Conservation (phyloP, 2,888 invertebrate genomes). For the Hydriomena furcata region DNA sequence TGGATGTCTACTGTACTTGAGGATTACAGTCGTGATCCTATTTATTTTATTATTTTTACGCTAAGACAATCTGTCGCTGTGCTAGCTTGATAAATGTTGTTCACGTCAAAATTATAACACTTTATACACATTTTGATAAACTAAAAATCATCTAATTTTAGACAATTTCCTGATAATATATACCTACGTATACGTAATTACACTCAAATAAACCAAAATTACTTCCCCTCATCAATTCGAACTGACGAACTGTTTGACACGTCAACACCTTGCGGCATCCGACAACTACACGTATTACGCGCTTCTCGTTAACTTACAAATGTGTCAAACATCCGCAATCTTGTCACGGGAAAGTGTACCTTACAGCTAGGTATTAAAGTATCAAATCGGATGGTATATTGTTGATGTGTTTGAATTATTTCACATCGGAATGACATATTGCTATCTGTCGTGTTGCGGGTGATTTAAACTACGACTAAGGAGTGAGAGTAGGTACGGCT, state of each 20-base stretch:
- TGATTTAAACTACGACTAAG: slow-evolving; percentile 12
- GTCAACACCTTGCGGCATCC: slow-evolving; percentile 23
- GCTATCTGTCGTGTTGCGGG: slow-evolving; percentile 17
- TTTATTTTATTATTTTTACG: too few species aligned
- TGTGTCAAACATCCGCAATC: slow-evolving; percentile 1
- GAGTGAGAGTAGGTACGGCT: not conserved
- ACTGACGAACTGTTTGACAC: slow-evolving; percentile 18
- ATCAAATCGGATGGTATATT: not conserved
- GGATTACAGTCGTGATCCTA: too few species aligned
- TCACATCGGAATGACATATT: slow-evolving; percentile 17
- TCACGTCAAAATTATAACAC: too few species aligned
- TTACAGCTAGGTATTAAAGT: not conserved
- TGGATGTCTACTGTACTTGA: too few species aligned
- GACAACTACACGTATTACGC: slow-evolving; percentile 11
- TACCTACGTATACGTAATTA: not conserved
- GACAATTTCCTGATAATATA: too few species aligned
- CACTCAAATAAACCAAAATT: slow-evolving; percentile 3
- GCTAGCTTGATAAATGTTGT: too few species aligned
- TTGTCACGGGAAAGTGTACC: not conserved
- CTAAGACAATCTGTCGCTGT: too few species aligned
- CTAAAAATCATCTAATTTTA: too few species aligned
- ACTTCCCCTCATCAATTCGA: slow-evolving; percentile 12
- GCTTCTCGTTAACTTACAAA: slow-evolving; percentile 17
- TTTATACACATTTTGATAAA: too few species aligned
- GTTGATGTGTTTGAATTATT: slow-evolving; percentile 14